Percentiles rank a stretch among this genome's conserved stretches.
Evolutionary conservation across 2,888 invertebrate genomes (phyloP).

Genomic region (Dyspetes luteomarginatus): DNA sequence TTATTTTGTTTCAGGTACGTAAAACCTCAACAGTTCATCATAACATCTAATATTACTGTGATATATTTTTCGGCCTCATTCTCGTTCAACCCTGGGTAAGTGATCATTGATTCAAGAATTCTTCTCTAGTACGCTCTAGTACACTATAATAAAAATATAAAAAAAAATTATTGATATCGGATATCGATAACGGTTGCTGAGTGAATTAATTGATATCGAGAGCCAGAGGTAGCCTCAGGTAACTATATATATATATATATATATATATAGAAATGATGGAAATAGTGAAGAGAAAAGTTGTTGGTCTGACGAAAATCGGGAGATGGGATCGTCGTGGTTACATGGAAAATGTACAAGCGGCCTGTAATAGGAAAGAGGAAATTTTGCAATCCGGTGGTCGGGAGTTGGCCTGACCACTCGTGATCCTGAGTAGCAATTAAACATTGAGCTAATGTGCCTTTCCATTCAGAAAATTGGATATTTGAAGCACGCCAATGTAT

Average conservation of each 20-base stretch:
- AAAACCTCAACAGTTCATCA: not conserved
- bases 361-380: slow-evolving; percentile 9
- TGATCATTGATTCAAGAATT: slow-evolving; percentile 1
- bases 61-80: not conserved
- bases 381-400: slow-evolving; percentile 38
- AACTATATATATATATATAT: not conserved
- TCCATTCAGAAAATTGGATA: slow-evolving; percentile 82
- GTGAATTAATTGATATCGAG: slow-evolving; percentile 53
- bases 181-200: slow-evolving; percentile 7
- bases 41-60: not conserved
- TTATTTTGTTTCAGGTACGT: slow-evolving; percentile 56
- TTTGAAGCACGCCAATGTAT: slow-evolving; percentile 69
- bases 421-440: slow-evolving; percentile 80
- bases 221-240: slow-evolving; percentile 1
- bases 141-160: too few relatives aligned
- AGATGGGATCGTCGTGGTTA: slow-evolving; percentile 50
- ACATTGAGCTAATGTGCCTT: slow-evolving; percentile 81
- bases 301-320: slow-evolving; percentile 26
- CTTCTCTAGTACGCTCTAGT: too few relatives aligned
- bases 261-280: not conserved
- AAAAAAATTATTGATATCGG: not conserved
- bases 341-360: slow-evolving; percentile 44
- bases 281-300: slow-evolving; percentile 55
- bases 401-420: slow-evolving; percentile 72
- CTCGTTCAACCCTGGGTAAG: slow-evolving; percentile 26